Evolutionary conservation across 2,888 invertebrate genomes (phyloP), one percentile per base, ranked within the genome.

Genomic region (Neocrepidodera transversa): DNA sequence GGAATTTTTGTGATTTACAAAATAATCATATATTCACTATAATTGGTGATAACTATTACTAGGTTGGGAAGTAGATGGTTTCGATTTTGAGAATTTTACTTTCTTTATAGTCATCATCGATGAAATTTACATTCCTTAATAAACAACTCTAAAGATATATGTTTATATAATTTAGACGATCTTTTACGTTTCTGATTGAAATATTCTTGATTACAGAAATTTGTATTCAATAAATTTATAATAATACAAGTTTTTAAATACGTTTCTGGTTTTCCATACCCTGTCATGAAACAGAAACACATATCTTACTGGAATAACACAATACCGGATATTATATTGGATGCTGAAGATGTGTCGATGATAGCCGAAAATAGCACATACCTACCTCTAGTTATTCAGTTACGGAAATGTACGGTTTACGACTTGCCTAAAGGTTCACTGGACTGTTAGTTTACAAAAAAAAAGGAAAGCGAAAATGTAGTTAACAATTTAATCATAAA

Each of bases 321-420:
- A 51, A 51, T 40, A 51, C 51, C 51, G 51, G 51, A 51, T 51
- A 51, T 40, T 51, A 40, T 51, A 51, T 51, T 51, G 26, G 40
- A 51, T 51, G 51, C 40, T 51, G 51, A 40, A 51, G 40, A 51
- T 51, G 51, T 51, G 51, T 51, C 40, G 51, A 51, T 51, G 40
- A 51, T 51, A 51, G 51, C 51, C 40, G 51, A 51, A 51, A 51
- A 51, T 51, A 51, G 51, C 51, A 51, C 32, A 51, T 26, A 51
- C 40, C 26, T 26, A 51, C 40, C 26, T 51, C 40, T n/a, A 51
- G 40, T 11, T 14, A 50, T 36, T 38, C 26, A 38, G 38, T 26
- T 38, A 36, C 50, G 28, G 40, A 40, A 51, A 40, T 13, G 35
- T 51, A 40, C 40, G 26, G 40, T 40, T 51, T 40, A 51, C 40